These are phyloP conservation scores for Quadriops clusia DNA, from an alignment of 2,888 invertebrate species.

Conservation along the genomic window DNA sequence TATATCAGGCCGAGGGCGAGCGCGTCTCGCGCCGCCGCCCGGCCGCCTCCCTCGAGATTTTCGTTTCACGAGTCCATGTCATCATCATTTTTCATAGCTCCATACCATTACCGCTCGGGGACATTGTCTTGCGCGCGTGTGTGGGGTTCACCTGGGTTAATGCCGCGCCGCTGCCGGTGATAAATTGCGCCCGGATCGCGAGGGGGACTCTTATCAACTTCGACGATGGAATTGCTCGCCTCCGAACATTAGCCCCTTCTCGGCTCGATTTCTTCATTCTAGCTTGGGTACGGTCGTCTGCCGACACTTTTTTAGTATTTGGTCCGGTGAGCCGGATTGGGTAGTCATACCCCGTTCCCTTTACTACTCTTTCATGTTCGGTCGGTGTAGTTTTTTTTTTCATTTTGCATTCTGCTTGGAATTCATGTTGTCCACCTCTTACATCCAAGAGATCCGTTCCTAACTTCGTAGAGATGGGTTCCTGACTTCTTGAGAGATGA, in stretches of 20 bases:
- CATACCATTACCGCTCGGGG: conserved; percentile 35
- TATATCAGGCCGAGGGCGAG: conserved; percentile 6
- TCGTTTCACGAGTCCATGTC: conserved; percentile 33
- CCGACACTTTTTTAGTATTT: no score
- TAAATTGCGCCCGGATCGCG: conserved; percentile 32
- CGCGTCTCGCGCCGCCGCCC: conserved; percentile 4
- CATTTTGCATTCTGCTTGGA: no score
- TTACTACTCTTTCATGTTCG: no score
- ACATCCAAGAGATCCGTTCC: no score
- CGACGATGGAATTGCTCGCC: conserved; percentile 28
- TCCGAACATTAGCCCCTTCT: conserved; percentile 16
- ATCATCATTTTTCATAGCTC: conserved; percentile 37
- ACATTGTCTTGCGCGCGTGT: conserved; percentile 32
- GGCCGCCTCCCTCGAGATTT: conserved; percentile 24
- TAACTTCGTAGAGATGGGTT: no score
- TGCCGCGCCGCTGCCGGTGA: conserved; percentile 32
- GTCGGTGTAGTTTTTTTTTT: no score
- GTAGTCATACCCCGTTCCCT: no score
- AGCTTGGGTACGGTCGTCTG: no score
- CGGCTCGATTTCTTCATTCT: conserved; percentile 15
- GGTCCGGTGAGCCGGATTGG: no score
- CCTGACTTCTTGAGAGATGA: no score
- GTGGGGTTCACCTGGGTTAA: conserved; percentile 37
- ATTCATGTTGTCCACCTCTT: no score
- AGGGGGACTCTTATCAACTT: conserved; percentile 34